Base-by-base conservation (phyloP, 1,140 invertebrate genomes). In the Doryteuthis pealeii region DNA sequence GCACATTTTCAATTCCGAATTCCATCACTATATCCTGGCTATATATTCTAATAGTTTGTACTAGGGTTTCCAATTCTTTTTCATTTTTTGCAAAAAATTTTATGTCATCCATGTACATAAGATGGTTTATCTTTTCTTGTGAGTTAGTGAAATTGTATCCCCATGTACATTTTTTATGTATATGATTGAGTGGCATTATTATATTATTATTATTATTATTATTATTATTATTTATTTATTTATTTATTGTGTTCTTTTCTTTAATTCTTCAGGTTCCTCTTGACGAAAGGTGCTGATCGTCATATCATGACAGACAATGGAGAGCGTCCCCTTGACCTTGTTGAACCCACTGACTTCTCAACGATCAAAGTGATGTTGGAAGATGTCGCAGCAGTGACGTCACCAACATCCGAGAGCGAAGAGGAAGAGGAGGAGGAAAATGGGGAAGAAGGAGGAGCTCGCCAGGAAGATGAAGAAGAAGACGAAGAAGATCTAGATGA, bases 241-340 rank as follows among this genome's bases (percentile, higher is more conserved):
- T 72, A 49, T 33, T 70, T n/a, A n/a, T n/a, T n/a, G n/a, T n/a
- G n/a, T n/a, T n/a, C n/a, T n/a, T n/a, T n/a, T n/a, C n/a, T n/a
- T 18, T 73, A 22, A 33, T n/a, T 76, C 31, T 70, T 22, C 77
- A 87, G 86, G 68, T 83, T 81, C 70, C 77, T 88, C 31, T 73
- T 88, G 66, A 76, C 81, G 58, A 80, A 83, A 65, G 87, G 87
- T 12, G 87, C 86, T 28, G 81, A 82, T 70, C 79, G 77, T 35
- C 79, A 75, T 18, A 80, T 82, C 5, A 72, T 82, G 65, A 88
- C 86, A 15, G 80, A 79, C 22, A 85, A 88, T 32, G 84, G 85
- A 10, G 87, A 88, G 76, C 74, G 87, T 31, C 85, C 87, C 3
- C 75, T 88, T n/a, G 87, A 88, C 75, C 79, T 88, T 5, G 81